These are phyloP conservation scores for Nemotelus nigrinus DNA, from an alignment of 2,888 invertebrate genomes.

Conservation along the genomic window DNA sequence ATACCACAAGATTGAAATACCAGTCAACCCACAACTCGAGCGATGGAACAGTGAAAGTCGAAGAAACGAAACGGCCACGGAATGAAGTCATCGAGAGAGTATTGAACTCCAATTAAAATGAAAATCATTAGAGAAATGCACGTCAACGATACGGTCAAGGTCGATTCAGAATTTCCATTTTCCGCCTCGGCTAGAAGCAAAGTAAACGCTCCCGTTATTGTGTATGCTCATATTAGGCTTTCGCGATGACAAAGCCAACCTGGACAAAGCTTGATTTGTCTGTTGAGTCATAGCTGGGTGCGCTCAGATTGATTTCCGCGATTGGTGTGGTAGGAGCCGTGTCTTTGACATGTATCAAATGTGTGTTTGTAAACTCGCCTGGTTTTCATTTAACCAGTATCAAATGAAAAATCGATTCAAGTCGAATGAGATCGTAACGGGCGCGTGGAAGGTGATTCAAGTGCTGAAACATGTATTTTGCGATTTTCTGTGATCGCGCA, in stretches of 20 bases:
- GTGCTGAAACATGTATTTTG: neutral
- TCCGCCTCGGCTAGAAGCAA: neutral
- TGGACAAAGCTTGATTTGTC: neutral
- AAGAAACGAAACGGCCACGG: too few species aligned
- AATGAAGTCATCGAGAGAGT: too few species aligned
- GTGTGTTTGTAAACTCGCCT: neutral
- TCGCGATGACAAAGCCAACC: neutral
- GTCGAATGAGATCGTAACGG: neutral
- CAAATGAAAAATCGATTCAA: constrained; percentile 6
- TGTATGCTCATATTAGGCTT: too few species aligned
- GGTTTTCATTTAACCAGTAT: neutral
- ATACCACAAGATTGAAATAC: too few species aligned
- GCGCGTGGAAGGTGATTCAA: neutral
- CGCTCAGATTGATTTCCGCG: neutral
- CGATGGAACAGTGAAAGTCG: too few species aligned
- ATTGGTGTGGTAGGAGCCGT: neutral
- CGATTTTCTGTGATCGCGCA: neutral
- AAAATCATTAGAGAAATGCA: too few species aligned
- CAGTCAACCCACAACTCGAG: too few species aligned
- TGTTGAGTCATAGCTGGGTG: constrained; percentile 9
- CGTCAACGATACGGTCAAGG: neutral
- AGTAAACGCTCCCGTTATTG: too few species aligned
- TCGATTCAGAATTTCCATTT: neutral
- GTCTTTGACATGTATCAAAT: neutral
- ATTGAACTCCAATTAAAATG: too few species aligned